Base-by-base conservation (phyloP, 2,113 vertebrate species). In the Cryptotis parvus region DNA sequence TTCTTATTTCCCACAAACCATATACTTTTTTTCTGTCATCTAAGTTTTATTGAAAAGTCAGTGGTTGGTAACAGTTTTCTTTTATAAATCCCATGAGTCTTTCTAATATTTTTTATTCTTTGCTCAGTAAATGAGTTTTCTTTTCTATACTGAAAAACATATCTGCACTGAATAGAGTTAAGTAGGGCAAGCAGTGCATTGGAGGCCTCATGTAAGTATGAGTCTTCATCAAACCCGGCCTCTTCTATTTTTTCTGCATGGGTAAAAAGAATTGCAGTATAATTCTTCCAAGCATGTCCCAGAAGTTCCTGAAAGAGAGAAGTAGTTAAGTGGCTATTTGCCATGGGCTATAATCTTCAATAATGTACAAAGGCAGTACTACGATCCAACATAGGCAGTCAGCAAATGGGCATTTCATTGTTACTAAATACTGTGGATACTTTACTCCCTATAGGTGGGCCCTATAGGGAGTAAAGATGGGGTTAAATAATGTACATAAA, bases 191-290 rank as follows among this genome's bases (percentile, higher is more conserved):
- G 61, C 61, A 99, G 93, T 70, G 97, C 91, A 45, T 97, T 97
- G 18, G 98, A 77, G n/a, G 97, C 93, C 45, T 91, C 94, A 0
- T 9, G 43, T 8, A 99, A 96, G 55, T 98, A 99, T 52, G 82
- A 68, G 0, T 98, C 95, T 66, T 96, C 95, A 1, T 20, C 95
- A 84, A 98, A 92, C 75, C 96, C 96, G 80, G 97, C 97, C 86
- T 97, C 96, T 97, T 97, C 91, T 95, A 98, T 90, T 33, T 95
- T 95, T 96, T 99, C 98, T 63, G 97, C 96, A 22, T 99, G 98
- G 24, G 98, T 99, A 43, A 99, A 94, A 90, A 99, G 93, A 58
- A 99, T 95, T 61, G 97, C 94, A 27, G 98, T 96, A 87, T 98
- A 98, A 72, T 95, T 94, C 63, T 84, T 98, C 98, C 98, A 99